These are phyloP conservation scores for Isurus oxyrinchus DNA, from an alignment of 2,113 vertebrate species.

Conservation along the genomic window DNA sequence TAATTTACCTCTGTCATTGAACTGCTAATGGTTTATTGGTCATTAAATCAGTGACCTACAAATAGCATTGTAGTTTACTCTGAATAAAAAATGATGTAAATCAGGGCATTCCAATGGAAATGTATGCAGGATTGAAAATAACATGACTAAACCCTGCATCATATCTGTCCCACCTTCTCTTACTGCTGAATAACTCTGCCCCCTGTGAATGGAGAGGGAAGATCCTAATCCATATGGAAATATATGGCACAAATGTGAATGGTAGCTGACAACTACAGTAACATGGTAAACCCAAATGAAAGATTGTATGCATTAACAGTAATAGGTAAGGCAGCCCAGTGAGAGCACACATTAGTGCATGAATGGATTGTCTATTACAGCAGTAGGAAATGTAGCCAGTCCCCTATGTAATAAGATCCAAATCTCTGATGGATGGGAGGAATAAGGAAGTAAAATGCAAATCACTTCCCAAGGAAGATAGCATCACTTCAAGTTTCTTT, in stretches of 20 bases:
- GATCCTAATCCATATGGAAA: background rate
- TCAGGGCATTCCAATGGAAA: background rate
- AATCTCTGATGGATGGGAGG: background rate
- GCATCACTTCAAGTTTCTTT: background rate
- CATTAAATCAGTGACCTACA: background rate
- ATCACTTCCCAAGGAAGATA: background rate
- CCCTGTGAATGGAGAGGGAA: background rate
- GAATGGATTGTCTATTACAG: background rate
- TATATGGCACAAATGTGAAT: background rate
- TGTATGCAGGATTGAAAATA: background rate
- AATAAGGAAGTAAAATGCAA: background rate
- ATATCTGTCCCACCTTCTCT: background rate
- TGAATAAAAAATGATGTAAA: background rate
- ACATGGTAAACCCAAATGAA: background rate
- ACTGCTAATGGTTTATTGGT: slow-evolving; percentile 37
- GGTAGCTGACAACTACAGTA: background rate
- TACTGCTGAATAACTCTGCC: background rate
- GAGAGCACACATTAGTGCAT: too few relatives aligned
- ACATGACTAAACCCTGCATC: background rate
- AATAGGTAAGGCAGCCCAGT: too few relatives aligned
- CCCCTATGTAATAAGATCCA: background rate
- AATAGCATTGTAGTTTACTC: background rate
- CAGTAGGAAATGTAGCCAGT: background rate
- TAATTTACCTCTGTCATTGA: slow-evolving; percentile 47
- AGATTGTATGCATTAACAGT: background rate